Base-by-base conservation (phyloP, 2,888 invertebrate genomes). In the Acrobasis repandana region DNA sequence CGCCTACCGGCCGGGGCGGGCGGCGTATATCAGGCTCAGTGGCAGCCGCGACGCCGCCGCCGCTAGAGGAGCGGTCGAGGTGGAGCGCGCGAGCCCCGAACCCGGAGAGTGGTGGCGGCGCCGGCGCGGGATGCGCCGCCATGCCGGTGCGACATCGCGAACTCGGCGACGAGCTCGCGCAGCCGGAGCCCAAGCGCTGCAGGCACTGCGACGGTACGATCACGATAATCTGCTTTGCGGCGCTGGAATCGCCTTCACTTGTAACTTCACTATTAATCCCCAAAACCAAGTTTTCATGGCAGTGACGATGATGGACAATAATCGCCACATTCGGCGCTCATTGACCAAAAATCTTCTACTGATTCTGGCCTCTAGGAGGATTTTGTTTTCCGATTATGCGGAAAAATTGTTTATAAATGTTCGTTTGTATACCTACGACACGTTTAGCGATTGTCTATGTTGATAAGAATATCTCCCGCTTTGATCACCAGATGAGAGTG, bases 121-220 rank as follows among this genome's bases (percentile, higher is more conserved):
- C 83, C 81, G 91, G 91, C 91, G 91, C 91, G 91, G 88, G 88
- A 90, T 90, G 90, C 90, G 91, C 90, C 87, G 92, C 92, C 92
- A 93, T 92, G 93, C 93, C 93, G 89, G 93, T 93, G 86, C 90
- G 92, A 88, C 91, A 92, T 81, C 92, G 92, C 90, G 90, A 90
- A 85, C 89, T 89, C 88, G 90, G 92, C 88, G 92, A 92, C 85
- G 91, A 91, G 83, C 85, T 90, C 89, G 91, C 91, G 82, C 86
- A 90, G 80, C 96, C 96, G 93, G 95, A 96, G 94, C 96, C 96
- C 93, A 96, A 96, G 93, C 96, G 96, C 95, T 96, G 96, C 96
- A 96, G 95, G 94, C 96, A 96, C 93, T 96, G 96, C 95, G 96
- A 96, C 96, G 96, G 96, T 96, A 95, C 82, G 83, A 75, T 69